Conservation (phyloP, 2,113 vertebrate species). For the Myrmophylax atrothorax region DNA sequence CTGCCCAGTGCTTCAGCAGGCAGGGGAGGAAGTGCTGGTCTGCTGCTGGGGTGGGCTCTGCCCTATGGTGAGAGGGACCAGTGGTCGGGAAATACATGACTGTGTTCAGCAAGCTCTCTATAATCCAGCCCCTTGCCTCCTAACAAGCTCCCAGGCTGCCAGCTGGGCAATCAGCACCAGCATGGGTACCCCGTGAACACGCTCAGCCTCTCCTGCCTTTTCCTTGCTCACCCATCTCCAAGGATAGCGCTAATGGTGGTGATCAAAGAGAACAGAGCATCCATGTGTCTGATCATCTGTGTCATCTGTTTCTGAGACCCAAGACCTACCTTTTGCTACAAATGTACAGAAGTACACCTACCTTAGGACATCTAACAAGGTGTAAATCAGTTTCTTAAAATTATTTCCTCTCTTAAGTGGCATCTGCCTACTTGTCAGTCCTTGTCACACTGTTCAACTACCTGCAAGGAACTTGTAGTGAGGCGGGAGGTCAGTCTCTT, state of each 20-base stretch:
- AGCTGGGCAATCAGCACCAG: not conserved
- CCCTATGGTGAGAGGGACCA: not conserved
- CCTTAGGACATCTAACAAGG: not conserved
- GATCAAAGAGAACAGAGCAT: not conserved
- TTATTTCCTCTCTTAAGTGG: not conserved
- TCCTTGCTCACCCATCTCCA: not conserved
- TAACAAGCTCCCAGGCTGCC: not conserved
- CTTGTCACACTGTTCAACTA: not conserved
- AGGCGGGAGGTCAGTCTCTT: not conserved
- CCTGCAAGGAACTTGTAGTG: not conserved
- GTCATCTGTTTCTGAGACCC: not conserved
- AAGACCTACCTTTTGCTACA: not conserved
- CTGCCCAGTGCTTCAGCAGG: not conserved
- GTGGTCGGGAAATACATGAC: fast-evolving
- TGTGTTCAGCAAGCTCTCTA: not conserved
- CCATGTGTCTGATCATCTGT: not conserved
- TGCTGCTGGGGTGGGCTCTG: not conserved
- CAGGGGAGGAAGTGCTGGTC: not conserved
- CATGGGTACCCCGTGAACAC: fast-evolving
- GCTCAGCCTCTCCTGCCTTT: not conserved
- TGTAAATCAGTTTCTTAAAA: not conserved
- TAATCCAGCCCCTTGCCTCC: not conserved
- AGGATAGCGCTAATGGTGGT: not conserved
- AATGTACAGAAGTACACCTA: not conserved
- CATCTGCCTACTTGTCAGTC: not conserved